Conservation (phyloP, 1,140 invertebrate genomes). For the Zaprionus inermis region DNA sequence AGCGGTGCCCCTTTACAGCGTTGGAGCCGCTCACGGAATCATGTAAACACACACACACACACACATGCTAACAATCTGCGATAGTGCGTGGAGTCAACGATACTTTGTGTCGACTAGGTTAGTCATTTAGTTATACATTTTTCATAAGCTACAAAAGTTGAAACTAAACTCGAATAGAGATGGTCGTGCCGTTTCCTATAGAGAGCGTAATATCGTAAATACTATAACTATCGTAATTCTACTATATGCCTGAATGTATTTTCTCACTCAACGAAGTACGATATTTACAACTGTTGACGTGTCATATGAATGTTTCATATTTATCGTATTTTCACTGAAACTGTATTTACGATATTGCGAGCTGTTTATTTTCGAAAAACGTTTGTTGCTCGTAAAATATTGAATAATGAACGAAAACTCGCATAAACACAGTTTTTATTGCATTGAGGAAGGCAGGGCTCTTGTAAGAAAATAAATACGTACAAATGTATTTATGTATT, state of each 20-base stretch:
- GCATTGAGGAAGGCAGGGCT: constrained; percentile 5
- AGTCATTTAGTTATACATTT: constrained; percentile 50
- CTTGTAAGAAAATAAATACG: neutral
- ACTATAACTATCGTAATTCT: constrained; percentile 2
- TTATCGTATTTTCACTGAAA: neutral
- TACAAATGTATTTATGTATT: neutral
- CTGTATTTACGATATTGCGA: neutral
- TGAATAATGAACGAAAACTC: neutral
- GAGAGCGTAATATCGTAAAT: neutral
- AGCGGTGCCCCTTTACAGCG: constrained; percentile 15
- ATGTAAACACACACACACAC: neutral
- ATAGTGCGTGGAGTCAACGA: constrained; percentile 41
- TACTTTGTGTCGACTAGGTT: constrained; percentile 36
- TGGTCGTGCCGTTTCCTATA: constrained; percentile 10
- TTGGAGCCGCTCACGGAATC: neutral
- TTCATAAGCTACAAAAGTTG: constrained; percentile 43
- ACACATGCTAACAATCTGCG: constrained; percentile 14
- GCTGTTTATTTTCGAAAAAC: constrained; percentile 1
- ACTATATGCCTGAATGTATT: no score
- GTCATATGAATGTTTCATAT: neutral
- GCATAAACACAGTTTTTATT: constrained; percentile 6
- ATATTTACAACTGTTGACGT: neutral
- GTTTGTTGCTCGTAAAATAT: constrained; percentile 6
- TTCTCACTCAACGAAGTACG: neutral
- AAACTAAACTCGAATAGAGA: constrained; percentile 41